Evolutionary conservation across 2,797 vertebrate species (phyloP).

Genomic region (Choloepus didactylus): DNA sequence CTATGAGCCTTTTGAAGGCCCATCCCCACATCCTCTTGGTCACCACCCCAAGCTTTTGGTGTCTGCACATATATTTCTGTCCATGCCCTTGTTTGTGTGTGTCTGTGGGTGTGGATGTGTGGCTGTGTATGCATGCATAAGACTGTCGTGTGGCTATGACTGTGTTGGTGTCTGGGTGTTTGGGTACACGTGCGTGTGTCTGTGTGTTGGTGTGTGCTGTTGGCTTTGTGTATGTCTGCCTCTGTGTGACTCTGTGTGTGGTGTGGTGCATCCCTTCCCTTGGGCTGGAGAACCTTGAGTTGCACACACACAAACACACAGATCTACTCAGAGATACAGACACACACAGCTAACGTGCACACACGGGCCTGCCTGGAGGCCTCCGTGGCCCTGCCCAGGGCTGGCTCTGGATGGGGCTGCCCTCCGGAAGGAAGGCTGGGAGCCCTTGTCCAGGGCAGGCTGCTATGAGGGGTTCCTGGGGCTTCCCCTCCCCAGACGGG

Average conservation of each 20-base stretch:
- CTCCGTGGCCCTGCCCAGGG: background rate
- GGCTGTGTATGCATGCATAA: background rate
- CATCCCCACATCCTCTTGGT: background rate
- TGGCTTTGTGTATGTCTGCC: background rate
- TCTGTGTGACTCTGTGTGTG: background rate
- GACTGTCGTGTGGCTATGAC: background rate
- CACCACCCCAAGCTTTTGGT: background rate
- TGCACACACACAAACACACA: background rate
- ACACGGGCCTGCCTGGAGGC: background rate
- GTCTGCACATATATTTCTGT: background rate
- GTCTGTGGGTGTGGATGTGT: background rate
- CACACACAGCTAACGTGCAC: background rate
- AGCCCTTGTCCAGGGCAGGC: background rate
- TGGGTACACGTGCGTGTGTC: background rate
- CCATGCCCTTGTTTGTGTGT: background rate
- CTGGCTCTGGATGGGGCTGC: background rate
- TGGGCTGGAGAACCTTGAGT: background rate
- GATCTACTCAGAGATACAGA: background rate
- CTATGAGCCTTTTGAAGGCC: background rate
- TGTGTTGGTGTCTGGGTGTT: background rate
- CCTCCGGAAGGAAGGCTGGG: background rate
- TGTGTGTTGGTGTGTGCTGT: background rate
- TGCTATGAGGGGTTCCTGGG: background rate
- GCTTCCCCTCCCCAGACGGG: background rate
- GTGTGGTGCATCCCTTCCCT: background rate